Evolutionary conservation across 2,113 vertebrate genomes (phyloP).

Genomic region (Ictidomys tridecemlineatus): DNA sequence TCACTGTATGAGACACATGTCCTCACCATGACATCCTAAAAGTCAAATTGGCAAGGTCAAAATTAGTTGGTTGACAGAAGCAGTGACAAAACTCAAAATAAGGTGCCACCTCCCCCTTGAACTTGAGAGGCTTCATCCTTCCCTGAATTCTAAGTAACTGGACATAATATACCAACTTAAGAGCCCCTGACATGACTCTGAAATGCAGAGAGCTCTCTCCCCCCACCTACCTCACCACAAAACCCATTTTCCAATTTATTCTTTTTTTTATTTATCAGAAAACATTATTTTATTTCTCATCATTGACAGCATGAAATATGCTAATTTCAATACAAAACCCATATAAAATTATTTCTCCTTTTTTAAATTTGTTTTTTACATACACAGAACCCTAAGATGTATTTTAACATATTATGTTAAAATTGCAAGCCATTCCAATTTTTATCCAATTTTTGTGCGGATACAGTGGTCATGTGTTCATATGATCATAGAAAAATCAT

Average conservation of each 20-base stretch:
- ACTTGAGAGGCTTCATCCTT: not conserved
- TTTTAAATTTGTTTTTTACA: too few relatives aligned
- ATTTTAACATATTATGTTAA: too few relatives aligned
- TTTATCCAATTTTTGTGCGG: too few relatives aligned
- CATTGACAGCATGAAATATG: too few relatives aligned
- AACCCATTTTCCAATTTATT: not conserved
- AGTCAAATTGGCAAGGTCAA: not conserved
- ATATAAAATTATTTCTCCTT: too few relatives aligned
- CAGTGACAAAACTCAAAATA: not conserved
- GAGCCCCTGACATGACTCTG: not conserved
- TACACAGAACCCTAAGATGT: too few relatives aligned
- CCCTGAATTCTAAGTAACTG: not conserved
- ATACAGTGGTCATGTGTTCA: too few relatives aligned
- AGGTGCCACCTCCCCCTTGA: not conserved
- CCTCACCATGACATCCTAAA: not conserved
- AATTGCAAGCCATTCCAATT: too few relatives aligned
- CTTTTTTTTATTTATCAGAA: not conserved
- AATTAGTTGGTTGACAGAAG: not conserved
- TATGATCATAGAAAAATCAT: too few relatives aligned
- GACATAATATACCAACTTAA: not conserved
- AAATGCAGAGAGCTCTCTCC: not conserved
- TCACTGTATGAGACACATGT: not conserved
- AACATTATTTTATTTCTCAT: too few relatives aligned
- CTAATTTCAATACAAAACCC: too few relatives aligned
- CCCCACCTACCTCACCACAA: too few relatives aligned